Evolutionary conservation across 1,140 invertebrate genomes (phyloP).

Genomic region (Scaptomyza montana): DNA sequence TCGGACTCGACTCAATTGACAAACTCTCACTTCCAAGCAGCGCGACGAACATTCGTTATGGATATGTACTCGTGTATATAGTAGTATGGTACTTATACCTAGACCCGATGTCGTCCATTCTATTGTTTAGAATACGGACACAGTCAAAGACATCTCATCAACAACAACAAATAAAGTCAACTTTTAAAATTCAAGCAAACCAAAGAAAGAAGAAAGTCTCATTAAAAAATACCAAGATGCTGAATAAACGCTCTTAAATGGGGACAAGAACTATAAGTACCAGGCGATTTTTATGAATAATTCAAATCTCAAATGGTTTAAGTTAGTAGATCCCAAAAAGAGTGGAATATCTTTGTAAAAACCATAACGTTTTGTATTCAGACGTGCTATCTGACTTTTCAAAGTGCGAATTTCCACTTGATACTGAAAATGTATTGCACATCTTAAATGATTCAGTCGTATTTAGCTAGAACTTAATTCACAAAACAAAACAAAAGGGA

Average conservation of each 20-base stretch:
- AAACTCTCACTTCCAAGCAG: slow-evolving; percentile 30
- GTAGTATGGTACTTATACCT: slow-evolving; percentile 37
- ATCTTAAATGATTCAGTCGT: neutral
- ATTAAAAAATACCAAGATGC: neutral
- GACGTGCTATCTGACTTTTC: neutral
- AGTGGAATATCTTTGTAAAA: no score
- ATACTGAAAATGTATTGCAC: slow-evolving; percentile 1
- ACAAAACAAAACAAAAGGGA: no score
- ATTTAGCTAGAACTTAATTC: neutral
- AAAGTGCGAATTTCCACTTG: neutral
- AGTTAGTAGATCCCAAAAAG: no score
- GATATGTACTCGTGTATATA: slow-evolving; percentile 8
- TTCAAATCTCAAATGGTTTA: neutral
- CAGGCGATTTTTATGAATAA: neutral
- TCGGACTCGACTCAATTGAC: slow-evolving; percentile 56
- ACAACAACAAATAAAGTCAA: slow-evolving; percentile 59
- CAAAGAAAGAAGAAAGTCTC: slow-evolving; percentile 27
- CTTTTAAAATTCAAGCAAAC: slow-evolving; percentile 40
- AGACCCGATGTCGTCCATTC: slow-evolving; percentile 47
- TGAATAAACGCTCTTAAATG: slow-evolving; percentile 1
- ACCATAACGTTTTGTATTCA: no score
- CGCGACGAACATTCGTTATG: slow-evolving; percentile 61
- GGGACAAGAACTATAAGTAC: neutral
- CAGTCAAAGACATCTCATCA: slow-evolving; percentile 67
- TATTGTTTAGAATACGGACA: slow-evolving; percentile 44